Conservation (phyloP, 2,888 invertebrate species). For the Epinotia demarniana region DNA sequence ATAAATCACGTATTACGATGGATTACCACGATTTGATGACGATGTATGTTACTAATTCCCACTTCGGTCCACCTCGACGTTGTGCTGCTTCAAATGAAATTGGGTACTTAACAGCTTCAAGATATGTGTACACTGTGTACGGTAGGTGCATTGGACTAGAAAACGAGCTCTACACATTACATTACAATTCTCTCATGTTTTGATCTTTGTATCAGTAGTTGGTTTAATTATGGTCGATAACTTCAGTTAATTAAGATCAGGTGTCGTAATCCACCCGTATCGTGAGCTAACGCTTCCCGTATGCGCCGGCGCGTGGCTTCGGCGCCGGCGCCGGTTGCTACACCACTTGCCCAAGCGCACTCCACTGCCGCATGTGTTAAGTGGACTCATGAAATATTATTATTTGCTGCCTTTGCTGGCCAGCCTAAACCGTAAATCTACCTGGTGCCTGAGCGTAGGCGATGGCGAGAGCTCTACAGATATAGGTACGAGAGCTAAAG, state of each 20-base stretch:
- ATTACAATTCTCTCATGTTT: neutral
- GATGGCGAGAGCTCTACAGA: neutral
- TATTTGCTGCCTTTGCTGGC: neutral
- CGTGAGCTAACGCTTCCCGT: constrained; percentile 17
- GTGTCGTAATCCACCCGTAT: neutral
- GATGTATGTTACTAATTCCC: neutral
- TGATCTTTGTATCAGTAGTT: neutral
- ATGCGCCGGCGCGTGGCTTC: neutral
- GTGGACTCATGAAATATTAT: neutral
- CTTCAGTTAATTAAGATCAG: neutral
- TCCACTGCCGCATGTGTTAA: neutral
- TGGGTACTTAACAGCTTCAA: neutral
- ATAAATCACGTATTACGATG: no score
- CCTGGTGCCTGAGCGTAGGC: neutral
- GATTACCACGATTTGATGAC: no score
- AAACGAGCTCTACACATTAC: no score
- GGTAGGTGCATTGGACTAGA: no score
- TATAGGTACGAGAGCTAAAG: neutral
- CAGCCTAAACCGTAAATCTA: neutral
- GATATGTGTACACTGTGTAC: no score
- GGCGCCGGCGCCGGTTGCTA: constrained; percentile 1
- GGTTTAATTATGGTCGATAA: neutral
- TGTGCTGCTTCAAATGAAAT: neutral
- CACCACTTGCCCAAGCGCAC: constrained; percentile 23
- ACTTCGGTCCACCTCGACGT: neutral